phyloP scores from a whole-genome alignment of 2,113 vertebrate genomes.

The Cynoglossus semilaevis region DNA sequence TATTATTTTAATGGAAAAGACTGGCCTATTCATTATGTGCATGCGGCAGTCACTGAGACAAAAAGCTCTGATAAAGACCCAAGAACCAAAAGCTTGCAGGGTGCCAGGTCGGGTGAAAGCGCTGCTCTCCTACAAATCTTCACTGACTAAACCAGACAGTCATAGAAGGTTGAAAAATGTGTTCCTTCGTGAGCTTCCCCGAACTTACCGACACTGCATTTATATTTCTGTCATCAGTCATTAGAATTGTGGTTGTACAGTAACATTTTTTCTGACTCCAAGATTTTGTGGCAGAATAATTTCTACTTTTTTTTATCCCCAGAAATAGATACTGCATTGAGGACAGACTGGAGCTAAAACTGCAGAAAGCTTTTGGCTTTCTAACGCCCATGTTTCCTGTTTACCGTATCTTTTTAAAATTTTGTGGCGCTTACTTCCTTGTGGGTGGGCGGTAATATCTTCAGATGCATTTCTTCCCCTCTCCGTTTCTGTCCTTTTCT shows the following conservation, averaged over 20 bases:
- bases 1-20: constrained; percentile 77
- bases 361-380: constrained; percentile 64
- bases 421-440: constrained; percentile 57
- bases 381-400: constrained; percentile 74
- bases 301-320: constrained; percentile 41
- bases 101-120: constrained; percentile 33
- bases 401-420: constrained; percentile 67
- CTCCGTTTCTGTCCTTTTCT: neutral
- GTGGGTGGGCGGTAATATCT: constrained; percentile 40
- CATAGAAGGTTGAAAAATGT: constrained; percentile 44
- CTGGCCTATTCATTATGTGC: constrained; percentile 69
- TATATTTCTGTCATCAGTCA: constrained; percentile 41
- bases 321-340: constrained; percentile 62
- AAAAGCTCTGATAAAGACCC: constrained; percentile 70
- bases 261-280: constrained; percentile 25
- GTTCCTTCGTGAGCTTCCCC: constrained; percentile 31
- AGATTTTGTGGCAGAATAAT: constrained; percentile 7
- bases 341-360: constrained; percentile 58
- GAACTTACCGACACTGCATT: constrained; percentile 40
- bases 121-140: constrained; percentile 38
- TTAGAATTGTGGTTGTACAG: constrained; percentile 44
- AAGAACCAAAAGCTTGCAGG: constrained; percentile 55
- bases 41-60: constrained; percentile 63
- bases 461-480: constrained; percentile 33
- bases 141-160: constrained; percentile 47